phyloP scores from a whole-genome alignment of 2,797 vertebrate genomes.

The Prionace glauca region DNA sequence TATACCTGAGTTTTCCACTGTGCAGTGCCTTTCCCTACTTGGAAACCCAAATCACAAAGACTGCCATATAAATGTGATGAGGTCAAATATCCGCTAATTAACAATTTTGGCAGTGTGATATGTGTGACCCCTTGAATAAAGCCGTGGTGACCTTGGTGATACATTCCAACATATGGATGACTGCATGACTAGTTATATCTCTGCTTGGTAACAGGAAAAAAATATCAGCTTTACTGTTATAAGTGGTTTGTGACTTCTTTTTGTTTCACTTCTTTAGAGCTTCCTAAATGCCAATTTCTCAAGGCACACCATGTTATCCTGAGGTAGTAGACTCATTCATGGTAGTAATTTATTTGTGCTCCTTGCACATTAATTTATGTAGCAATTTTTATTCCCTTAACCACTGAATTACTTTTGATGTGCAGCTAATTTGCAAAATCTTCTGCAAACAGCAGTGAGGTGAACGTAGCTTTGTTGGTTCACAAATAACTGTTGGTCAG shows the following conservation, averaged over 20 bases:
- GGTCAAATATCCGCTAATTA: constrained; percentile 8
- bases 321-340: background rate
- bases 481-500: background rate
- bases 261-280: background rate
- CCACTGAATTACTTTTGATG: constrained; percentile 5
- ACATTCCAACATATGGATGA: constrained; percentile 22
- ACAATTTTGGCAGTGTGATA: constrained; percentile 1
- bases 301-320: background rate
- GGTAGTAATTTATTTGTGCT: background rate
- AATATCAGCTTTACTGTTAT: background rate
- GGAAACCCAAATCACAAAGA: background rate
- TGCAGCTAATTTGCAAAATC: background rate
- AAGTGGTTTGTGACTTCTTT: background rate
- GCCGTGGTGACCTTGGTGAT: background rate
- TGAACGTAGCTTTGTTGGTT: background rate
- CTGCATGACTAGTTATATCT: constrained; percentile 24
- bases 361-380: background rate
- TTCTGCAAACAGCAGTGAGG: background rate
- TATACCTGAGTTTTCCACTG: background rate
- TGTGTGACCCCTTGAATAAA: constrained; percentile 14
- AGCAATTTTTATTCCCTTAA: background rate
- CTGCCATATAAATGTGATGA: background rate
- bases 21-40: background rate
- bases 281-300: constrained; percentile 7
- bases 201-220: background rate